phyloP scores from a whole-genome alignment of 1,140 invertebrate genomes.

The Heterodera carotae region DNA sequence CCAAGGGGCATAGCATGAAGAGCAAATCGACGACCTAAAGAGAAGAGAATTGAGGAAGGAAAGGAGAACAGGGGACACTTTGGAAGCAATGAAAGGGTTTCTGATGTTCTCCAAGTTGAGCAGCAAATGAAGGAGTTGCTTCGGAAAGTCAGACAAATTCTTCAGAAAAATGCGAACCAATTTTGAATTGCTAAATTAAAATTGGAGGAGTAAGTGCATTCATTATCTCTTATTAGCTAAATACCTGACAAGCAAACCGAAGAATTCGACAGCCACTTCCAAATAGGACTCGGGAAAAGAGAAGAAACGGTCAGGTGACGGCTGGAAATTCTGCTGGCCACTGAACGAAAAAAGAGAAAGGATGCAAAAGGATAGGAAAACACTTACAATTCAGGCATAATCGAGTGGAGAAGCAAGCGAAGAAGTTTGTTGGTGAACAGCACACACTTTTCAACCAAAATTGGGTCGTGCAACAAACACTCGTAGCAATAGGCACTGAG shows the following conservation, averaged over 20 bases:
- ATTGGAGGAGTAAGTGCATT: constrained; percentile 69
- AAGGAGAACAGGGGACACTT: constrained; percentile 68
- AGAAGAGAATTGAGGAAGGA: not conserved
- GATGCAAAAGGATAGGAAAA: not conserved
- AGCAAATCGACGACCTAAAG: constrained; percentile 78
- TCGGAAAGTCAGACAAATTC: constrained; percentile 79
- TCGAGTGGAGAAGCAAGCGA: constrained; percentile 39
- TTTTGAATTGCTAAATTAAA: constrained; percentile 75
- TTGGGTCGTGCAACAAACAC: constrained; percentile 45
- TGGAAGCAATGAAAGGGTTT: constrained; percentile 92
- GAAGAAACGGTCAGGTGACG: constrained; percentile 79
- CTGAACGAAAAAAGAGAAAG: not conserved
- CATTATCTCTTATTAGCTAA: constrained; percentile 29
- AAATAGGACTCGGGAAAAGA: constrained; percentile 78
- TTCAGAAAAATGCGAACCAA: constrained; percentile 76
- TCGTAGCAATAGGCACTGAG: constrained; percentile 33
- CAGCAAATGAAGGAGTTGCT: constrained; percentile 83
- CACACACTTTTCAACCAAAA: constrained; percentile 39
- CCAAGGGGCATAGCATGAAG: constrained; percentile 83
- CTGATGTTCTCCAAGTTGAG: constrained; percentile 86
- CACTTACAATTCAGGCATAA: constrained; percentile 54
- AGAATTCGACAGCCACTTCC: constrained; percentile 61
- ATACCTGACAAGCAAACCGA: constrained; percentile 52
- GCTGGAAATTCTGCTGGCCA: constrained; percentile 47
- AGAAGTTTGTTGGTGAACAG: constrained; percentile 57